phyloP scores from a whole-genome alignment of 2,113 vertebrate genomes.

The Chaetops frenatus region DNA sequence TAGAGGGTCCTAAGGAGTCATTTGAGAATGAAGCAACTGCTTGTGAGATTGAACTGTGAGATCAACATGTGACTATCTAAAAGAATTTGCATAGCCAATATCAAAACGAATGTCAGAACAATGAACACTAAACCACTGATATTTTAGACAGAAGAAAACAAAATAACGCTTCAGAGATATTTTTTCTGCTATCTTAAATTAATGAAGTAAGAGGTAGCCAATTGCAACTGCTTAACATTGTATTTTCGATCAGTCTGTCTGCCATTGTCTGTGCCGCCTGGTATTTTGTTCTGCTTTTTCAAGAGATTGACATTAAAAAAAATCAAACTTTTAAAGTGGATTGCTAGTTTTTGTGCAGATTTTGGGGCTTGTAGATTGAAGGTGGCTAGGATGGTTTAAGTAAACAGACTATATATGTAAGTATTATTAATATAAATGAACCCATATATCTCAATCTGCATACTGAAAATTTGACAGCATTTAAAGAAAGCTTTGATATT shows the following conservation, averaged over 20 bases:
- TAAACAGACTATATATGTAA: background rate
- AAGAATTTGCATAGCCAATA: background rate
- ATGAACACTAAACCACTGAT: background rate
- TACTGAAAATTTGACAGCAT: background rate
- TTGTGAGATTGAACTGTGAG: background rate
- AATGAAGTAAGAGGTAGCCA: background rate
- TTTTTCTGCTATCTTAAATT: background rate
- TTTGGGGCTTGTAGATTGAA: background rate
- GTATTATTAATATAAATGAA: background rate
- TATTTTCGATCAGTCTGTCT: background rate
- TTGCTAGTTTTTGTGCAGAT: background rate
- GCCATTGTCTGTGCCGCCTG: background rate
- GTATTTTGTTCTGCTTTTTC: background rate
- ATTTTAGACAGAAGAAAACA: background rate
- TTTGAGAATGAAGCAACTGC: background rate
- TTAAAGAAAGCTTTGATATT: background rate
- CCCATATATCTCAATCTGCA: background rate
- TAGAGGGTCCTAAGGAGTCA: background rate
- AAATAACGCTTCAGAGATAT: background rate
- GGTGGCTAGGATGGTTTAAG: background rate
- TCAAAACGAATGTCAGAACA: background rate
- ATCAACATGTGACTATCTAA: background rate
- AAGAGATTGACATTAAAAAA: background rate
- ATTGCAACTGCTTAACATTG: background rate
- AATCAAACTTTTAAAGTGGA: background rate